phyloP scores from a whole-genome alignment of 2,888 invertebrate species.

The Heteromurus nitidus region DNA sequence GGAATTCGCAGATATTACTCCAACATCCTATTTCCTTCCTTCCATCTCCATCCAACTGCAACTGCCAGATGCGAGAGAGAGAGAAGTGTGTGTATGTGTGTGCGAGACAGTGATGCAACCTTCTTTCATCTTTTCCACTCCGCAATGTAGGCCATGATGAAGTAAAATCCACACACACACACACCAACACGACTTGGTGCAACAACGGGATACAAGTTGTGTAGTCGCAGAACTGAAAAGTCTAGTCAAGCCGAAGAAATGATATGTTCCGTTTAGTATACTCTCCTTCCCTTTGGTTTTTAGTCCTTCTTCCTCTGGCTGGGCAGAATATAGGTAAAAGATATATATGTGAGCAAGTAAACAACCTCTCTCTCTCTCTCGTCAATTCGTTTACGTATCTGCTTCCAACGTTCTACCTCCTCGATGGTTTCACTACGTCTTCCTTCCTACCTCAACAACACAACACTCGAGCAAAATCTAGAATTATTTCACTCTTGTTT shows the following conservation, averaged over 20 bases:
- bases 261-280: neutral
- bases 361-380: no score
- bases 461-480: no score
- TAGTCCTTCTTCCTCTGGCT: no score
- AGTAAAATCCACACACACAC: no score
- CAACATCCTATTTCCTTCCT: slow-evolving; percentile 55
- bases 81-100: neutral
- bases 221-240: neutral
- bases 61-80: slow-evolving; percentile 26
- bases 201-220: no score
- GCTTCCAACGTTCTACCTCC: neutral
- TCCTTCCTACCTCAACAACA: neutral
- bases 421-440: neutral
- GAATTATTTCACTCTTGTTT: no score
- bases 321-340: neutral
- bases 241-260: neutral
- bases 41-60: slow-evolving; percentile 35
- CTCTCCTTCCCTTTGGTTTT: neutral
- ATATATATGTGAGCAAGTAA: slow-evolving; percentile 25
- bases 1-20: slow-evolving; percentile 54
- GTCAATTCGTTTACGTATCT: slow-evolving; percentile 32
- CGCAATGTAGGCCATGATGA: no score
- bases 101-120: no score
- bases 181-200: no score
- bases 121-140: neutral